Conservation (phyloP, 2,888 invertebrate species). For the Acrobeloides nanus region DNA sequence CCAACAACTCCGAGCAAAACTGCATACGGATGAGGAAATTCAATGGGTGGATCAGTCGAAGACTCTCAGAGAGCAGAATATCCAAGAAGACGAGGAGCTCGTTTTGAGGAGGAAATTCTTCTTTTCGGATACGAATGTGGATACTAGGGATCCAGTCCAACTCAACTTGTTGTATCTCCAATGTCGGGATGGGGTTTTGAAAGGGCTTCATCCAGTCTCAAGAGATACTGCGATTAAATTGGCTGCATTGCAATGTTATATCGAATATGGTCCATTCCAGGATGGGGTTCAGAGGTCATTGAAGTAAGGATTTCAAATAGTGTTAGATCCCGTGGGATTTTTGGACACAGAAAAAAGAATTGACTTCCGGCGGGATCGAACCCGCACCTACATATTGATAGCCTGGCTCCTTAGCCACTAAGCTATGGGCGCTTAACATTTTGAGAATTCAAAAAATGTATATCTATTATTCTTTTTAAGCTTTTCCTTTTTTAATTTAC, state of each 20-base stretch:
- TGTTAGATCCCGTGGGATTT: neutral
- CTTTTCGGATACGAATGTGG: constrained; percentile 98
- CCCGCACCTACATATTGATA: too few relatives aligned
- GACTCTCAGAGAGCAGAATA: constrained; percentile 85
- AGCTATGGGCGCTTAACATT: too few relatives aligned
- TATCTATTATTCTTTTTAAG: too few relatives aligned
- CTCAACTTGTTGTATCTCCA: constrained; percentile 93
- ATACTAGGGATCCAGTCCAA: constrained; percentile 85
- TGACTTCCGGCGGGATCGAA: too few relatives aligned
- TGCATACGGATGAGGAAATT: constrained; percentile 94
- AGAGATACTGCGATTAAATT: constrained; percentile 85
- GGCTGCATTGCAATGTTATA: constrained; percentile 95
- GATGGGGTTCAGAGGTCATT: constrained; percentile 29
- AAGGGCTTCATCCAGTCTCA: constrained; percentile 85
- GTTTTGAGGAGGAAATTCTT: constrained; percentile 87
- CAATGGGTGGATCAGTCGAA: constrained; percentile 98
- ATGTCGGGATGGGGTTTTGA: constrained; percentile 90
- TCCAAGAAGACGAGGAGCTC: constrained; percentile 84
- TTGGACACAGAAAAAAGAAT: too few relatives aligned
- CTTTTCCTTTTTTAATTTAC: too few relatives aligned
- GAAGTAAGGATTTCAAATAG: constrained; percentile 26
- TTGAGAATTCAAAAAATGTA: too few relatives aligned
- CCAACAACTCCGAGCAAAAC: constrained; percentile 88
- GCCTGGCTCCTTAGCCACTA: too few relatives aligned
- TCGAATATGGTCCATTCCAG: constrained; percentile 88